phyloP scores from a whole-genome alignment of 2,888 invertebrate genomes.

The Drosophila anceps region DNA sequence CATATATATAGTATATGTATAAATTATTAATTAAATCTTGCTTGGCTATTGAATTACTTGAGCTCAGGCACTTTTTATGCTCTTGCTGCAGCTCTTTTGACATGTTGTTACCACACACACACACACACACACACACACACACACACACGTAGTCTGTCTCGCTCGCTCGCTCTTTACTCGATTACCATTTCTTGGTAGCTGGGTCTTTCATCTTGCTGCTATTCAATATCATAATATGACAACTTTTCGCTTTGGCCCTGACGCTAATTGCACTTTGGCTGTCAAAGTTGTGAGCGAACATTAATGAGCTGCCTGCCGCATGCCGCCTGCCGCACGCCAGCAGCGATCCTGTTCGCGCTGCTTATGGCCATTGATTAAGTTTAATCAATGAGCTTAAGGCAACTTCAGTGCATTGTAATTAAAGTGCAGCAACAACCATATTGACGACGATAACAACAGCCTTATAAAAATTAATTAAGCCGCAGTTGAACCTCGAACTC shows the following conservation, averaged over 20 bases:
- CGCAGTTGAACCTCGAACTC: conserved; percentile 45
- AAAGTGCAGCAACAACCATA: conserved; percentile 65
- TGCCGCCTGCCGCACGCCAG: conserved; percentile 1
- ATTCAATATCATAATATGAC: conserved; percentile 80
- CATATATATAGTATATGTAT: not conserved
- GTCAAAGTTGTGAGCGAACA: conserved; percentile 71
- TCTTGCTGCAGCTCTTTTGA: conserved; percentile 1
- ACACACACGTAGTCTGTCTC: not conserved
- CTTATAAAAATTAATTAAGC: conserved; percentile 81
- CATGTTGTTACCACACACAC: conserved; percentile 6
- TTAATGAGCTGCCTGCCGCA: conserved; percentile 68
- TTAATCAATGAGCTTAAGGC: conserved; percentile 81
- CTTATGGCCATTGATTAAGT: conserved; percentile 79
- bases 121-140: not conserved
- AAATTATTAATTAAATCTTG: conserved; percentile 19
- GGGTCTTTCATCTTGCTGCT: conserved; percentile 52
- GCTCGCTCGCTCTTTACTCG: not conserved
- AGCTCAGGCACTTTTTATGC: conserved; percentile 17
- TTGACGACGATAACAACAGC: conserved; percentile 65
- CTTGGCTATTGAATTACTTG: conserved; percentile 11
- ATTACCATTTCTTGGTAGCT: conserved; percentile 22
- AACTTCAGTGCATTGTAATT: conserved; percentile 78
- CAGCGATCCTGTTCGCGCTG: conserved; percentile 53
- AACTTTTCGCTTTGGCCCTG: conserved; percentile 63
- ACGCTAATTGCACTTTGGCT: conserved; percentile 76